Base-by-base conservation (phyloP, 2,888 invertebrate genomes). In the Diplolepis rosae region DNA sequence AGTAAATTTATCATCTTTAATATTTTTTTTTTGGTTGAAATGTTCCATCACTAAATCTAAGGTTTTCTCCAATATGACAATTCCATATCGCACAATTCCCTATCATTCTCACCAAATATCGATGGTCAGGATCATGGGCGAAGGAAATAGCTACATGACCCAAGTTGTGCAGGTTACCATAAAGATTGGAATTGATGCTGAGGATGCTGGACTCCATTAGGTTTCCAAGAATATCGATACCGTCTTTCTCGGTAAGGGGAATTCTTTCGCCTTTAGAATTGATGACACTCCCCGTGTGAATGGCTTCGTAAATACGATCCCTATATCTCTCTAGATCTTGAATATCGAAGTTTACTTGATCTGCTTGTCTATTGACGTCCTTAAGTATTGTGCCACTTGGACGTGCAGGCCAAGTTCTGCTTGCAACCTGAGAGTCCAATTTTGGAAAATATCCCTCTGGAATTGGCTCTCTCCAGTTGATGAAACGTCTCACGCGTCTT, bases 361-460 rank as follows among this genome's bases (percentile, higher is more conserved):
- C 94, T 1, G 91, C 90, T 24, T 93, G 92, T 1, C 95, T 91
- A 83, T 92, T 92, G 42, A 95, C 77, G 83, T 95, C 93, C 13
- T 89, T 86, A 2, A 94, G 82, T 0, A 79, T 81, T 0, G 92
- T 90, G 56, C 90, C 90, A 0, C 90, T 89, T 45, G 93, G 92
- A 79, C 95, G 91, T 0, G 94, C 92, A 0, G 95, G 94, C 94
- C 94, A 95, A 1, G 93, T 90, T 0, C 95, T 90, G 81, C 94
- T 94, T 27, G 95, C 92, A 4, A 95, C 93, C 77, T 93, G 90
- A 1, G 94, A 94, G 89, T 95, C 94, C 85, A 96, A 89, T 89
- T 96, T 96, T 4, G 95, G 94, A 90, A 95, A 96, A 88, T 96
- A 96, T 0, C 93, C 96, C 86, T 96, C 95, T 0, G 88, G 86